A percentile compares a stretch with the other conserved stretches of the same genome.
Evolutionary conservation across 2,888 invertebrate species (phyloP).

Genomic region (Venusia cambrica): DNA sequence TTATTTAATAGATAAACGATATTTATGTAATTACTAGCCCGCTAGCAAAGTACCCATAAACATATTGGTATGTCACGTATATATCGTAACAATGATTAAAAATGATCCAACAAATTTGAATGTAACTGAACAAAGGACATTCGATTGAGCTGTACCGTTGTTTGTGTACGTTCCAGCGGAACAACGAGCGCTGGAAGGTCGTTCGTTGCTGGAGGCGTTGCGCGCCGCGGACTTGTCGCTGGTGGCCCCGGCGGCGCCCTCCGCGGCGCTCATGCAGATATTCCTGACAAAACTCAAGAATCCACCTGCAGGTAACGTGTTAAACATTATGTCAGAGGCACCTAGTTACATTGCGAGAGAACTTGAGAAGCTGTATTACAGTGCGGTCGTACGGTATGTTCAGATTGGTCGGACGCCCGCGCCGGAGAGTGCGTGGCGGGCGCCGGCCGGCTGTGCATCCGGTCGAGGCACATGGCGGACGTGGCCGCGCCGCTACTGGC

Average conservation of each 20-base stretch:
- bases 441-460: constrained; percentile 81
- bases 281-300: constrained; percentile 45
- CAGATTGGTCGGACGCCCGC: constrained; percentile 42
- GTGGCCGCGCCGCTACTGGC: constrained; percentile 83
- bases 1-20: too few relatives aligned
- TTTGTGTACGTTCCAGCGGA: constrained; percentile 43
- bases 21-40: too few relatives aligned
- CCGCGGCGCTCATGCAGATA: constrained; percentile 44
- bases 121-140: too few relatives aligned
- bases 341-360: too few relatives aligned
- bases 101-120: too few relatives aligned
- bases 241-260: constrained; percentile 55
- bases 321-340: too few relatives aligned
- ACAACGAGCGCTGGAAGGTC: constrained; percentile 42
- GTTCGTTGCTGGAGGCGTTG: constrained; percentile 52
- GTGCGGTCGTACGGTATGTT: not conserved
- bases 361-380: too few relatives aligned
- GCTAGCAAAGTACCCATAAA: too few relatives aligned
- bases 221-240: constrained; percentile 68
- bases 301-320: constrained; percentile 51
- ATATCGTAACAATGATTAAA: too few relatives aligned
- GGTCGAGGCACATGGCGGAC: constrained; percentile 83
- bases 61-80: too few relatives aligned
- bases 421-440: constrained; percentile 57
- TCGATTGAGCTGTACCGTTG: too few relatives aligned